Conservation (phyloP, 1,140 invertebrate genomes). For the Oreohelix idahoensis region DNA sequence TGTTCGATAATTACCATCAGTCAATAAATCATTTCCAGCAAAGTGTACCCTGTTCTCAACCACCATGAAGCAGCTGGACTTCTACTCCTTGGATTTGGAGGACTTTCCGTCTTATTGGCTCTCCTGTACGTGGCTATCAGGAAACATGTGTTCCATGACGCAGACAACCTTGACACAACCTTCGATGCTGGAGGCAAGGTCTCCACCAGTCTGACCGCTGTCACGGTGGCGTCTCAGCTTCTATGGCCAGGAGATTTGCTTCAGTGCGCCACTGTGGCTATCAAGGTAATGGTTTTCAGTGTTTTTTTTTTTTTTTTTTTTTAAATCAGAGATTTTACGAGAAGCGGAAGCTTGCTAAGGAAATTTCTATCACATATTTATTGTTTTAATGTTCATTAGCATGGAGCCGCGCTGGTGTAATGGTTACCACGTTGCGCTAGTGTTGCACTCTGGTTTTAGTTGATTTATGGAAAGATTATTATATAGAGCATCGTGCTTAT, state of each 20-base stretch:
- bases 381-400: too few relatives aligned
- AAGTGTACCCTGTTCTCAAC: conserved; percentile 46
- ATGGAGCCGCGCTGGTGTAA: too few relatives aligned
- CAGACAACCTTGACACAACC: conserved; percentile 66
- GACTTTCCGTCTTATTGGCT: conserved; percentile 64
- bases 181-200: conserved; percentile 72
- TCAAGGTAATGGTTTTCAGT: too few relatives aligned
- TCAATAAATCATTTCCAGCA: not conserved
- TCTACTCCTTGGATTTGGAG: conserved; percentile 63
- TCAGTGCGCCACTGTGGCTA: conserved; percentile 60
- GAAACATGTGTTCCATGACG: conserved; percentile 64
- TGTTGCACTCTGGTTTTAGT: too few relatives aligned
- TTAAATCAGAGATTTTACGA: too few relatives aligned
- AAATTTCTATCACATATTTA: too few relatives aligned
- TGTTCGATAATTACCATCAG: too few relatives aligned
- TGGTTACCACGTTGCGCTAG: too few relatives aligned
- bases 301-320: too few relatives aligned
- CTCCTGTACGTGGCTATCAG: conserved; percentile 59
- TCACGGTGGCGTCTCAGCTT: conserved; percentile 61
- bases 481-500: too few relatives aligned
- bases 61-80: conserved; percentile 55
- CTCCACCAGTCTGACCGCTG: conserved; percentile 60
- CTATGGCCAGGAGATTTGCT: conserved; percentile 62
- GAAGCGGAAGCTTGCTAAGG: too few relatives aligned
- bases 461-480: too few relatives aligned